Evolutionary conservation across 1,140 invertebrate species (phyloP), one percentile per base, ranked within the genome.

Genomic region (Schmidtea mediterranea): DNA sequence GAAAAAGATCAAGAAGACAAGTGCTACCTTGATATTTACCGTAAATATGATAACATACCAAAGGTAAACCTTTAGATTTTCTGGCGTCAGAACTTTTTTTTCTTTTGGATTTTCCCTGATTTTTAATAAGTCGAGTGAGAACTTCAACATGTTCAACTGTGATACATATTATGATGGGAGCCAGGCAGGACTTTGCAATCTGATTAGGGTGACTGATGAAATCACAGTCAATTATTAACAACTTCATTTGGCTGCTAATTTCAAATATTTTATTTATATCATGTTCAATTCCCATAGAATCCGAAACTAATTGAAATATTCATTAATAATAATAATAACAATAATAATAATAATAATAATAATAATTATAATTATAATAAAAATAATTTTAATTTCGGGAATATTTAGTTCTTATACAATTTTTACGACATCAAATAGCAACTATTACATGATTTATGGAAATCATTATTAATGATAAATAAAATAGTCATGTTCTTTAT

Each of bases 251-350:
- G 56, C 89, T 74, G 24, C 89, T 86, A 55, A 98, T 72, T 69
- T 98, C 90, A 67, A 98, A 98, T 68, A 98, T 98, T 61, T 92
- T 73, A 69, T 98, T 92, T 58, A 98, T 97, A 71, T 98, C 90
- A 48, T 81, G 77, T 70, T 90, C 80, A 32, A 86, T 80, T 68
- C 50, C 40, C 3, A n/a, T 6, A 40, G 13, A 15, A 40, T 40
- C 39, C 3, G 5, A 15, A 8, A 6, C 19, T 40, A 15, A 21
- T 5, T 40, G 13, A 40, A n/a, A 15, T 43, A 89, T 92, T 58
- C 86, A 76, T 70, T 97, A 97, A 39, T 89, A 92, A 62, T 97
- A 72, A 51, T 89, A 95, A 66, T 98, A 95, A 70, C 98, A 92
- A 49, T 87, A 87, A 74, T 84, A n/a, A n/a, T n/a, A n/a, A n/a